Evolutionary conservation across 2,888 invertebrate species (phyloP), one percentile per base, ranked within the genome.

Genomic region (Anarsia innoxiella): DNA sequence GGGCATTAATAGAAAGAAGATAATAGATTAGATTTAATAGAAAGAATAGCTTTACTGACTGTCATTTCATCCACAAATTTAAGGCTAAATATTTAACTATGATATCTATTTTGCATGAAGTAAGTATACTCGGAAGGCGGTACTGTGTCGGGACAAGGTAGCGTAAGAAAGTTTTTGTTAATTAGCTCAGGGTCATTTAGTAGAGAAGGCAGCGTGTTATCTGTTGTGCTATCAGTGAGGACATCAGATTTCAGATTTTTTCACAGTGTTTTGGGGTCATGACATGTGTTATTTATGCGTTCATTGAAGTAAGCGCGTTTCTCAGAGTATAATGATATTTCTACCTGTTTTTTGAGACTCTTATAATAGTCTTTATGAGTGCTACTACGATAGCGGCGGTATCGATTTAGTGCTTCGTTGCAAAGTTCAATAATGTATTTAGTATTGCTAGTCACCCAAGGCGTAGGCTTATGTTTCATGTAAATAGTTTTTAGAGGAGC

Each of bases 21-120:
- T n/a, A n/a, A n/a, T n/a, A n/a, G 36, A 31, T 45, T 42, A 10
- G 42, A 41, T 13, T 39, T 39, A 11, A 44, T 34, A 11, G 29
- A 14, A 8, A 14, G 5, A 1, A 39, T 26, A 9, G 19, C 14
- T 32, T 35, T 35, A 12, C 10, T 4, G 28, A 35, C 14, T 4
- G 3, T 15, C 1, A 6, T 2, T 27, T 26, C 26, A 4, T 2
- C 10, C 3, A 34, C 34, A n/a, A 19, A 5, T 10, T n/a, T 9
- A 5, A 34, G 11, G n/a, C n/a, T 25, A 10, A 26, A 34, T 3
- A 26, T n/a, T 3, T 11, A 4, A 10, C 27, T 4, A 27, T 5
- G 13, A 34, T 3, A 26, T n/a, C 10, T 10, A 12, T 34, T 9
- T 14, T 6, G 10, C 8, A 26, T 27, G 14, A 26, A 34, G 15